Percentiles rank a stretch among this genome's conserved stretches.
phyloP scores from a whole-genome alignment of 2,888 invertebrate species.

The Pardosa pseudoannulata region DNA sequence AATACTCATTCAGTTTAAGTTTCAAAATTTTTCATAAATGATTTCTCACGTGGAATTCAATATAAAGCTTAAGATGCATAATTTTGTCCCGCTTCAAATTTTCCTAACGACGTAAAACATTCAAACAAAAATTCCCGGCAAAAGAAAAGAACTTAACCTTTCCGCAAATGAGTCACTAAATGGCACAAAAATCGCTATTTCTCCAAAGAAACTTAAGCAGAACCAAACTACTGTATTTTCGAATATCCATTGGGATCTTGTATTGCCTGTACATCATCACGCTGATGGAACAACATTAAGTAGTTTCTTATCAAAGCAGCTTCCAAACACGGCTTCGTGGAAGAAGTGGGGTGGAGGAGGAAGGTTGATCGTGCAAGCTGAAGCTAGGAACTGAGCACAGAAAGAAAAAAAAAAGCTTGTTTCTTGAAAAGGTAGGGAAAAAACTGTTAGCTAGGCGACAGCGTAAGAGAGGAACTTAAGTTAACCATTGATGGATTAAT shows the following conservation, averaged over 20 bases:
- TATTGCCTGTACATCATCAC: conserved; percentile 45
- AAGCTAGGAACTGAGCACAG: conserved; percentile 20
- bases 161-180: not conserved
- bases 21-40: too few species aligned
- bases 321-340: conserved; percentile 40
- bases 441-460: conserved; percentile 41
- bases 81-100: too few species aligned
- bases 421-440: conserved; percentile 44
- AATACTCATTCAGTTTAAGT: too few species aligned
- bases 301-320: conserved; percentile 67
- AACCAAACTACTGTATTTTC: not conserved
- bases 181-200: not conserved
- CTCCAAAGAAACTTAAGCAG: not conserved
- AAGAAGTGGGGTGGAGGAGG: conserved; percentile 14
- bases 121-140: too few species aligned
- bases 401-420: conserved; percentile 43
- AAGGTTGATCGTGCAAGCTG: conserved; percentile 26
- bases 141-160: too few species aligned
- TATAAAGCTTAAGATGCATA: too few species aligned
- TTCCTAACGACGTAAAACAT: too few species aligned
- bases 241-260: conserved; percentile 25
- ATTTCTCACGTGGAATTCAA: too few species aligned
- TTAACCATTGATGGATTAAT: conserved; percentile 73
- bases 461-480: conserved; percentile 65
- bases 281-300: conserved; percentile 65